A percentile compares a stretch with the other conserved stretches of the same genome.
phyloP scores from a whole-genome alignment of 2,113 vertebrate genomes.

The Pachyramphus minor region DNA sequence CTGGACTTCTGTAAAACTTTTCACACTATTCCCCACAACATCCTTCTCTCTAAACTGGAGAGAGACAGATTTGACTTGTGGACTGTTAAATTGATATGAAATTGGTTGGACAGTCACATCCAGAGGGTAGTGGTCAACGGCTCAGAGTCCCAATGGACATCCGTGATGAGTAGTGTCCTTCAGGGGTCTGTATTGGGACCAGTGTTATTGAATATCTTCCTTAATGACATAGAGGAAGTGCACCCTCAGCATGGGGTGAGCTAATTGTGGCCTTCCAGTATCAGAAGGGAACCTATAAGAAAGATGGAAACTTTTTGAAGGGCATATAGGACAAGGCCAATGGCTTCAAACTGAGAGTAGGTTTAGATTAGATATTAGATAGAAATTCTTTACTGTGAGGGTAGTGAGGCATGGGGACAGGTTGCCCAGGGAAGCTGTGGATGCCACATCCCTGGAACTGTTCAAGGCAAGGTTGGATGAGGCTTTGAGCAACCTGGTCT shows the following conservation, averaged over 20 bases:
- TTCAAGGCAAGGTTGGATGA: not conserved
- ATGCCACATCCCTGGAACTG: not conserved
- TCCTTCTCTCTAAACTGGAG: not conserved
- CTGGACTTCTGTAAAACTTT: not conserved
- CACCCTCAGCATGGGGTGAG: not conserved
- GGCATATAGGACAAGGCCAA: not conserved
- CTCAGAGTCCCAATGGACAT: fast-evolving
- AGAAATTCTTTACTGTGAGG: not conserved
- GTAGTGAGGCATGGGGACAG: not conserved
- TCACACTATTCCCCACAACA: fast-evolving
- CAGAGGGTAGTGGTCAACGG: not conserved
- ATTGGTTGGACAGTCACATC: not conserved
- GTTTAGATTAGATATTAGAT: not conserved
- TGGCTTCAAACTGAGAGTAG: not conserved
- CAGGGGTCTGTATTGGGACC: not conserved
- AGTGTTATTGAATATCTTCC: not conserved
- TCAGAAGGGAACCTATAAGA: not conserved
- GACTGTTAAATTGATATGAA: not conserved
- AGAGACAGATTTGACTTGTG: not conserved
- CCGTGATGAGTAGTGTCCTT: not conserved
- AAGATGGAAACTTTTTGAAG: not conserved
- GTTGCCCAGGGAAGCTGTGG: not conserved
- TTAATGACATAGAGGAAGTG: not conserved
- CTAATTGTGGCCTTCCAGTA: not conserved
- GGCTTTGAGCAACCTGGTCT: not conserved